phyloP scores from a whole-genome alignment of 1,140 invertebrate species.

The Calosoma granatense region DNA sequence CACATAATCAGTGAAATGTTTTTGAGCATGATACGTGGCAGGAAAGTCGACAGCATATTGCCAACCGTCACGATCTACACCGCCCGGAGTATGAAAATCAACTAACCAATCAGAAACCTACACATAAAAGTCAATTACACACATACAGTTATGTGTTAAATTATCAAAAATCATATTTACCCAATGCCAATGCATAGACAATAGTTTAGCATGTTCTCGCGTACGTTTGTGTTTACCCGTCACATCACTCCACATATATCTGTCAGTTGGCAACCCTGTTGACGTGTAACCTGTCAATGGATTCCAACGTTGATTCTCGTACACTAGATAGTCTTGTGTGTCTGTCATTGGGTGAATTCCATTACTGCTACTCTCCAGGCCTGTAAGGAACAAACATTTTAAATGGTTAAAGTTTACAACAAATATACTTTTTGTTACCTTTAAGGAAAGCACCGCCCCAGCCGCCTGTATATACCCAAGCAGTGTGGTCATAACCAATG shows the following conservation, averaged over 20 bases:
- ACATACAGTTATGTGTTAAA: neutral
- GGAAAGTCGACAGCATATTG: constrained; percentile 91
- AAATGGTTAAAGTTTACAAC: constrained; percentile 3
- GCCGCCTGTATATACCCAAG: constrained; percentile 77
- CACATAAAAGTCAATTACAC: neutral
- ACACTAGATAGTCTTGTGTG: constrained; percentile 74
- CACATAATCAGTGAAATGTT: constrained; percentile 81
- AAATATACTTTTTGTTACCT: constrained; percentile 38
- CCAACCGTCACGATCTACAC: constrained; percentile 85
- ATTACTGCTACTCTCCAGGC: constrained; percentile 50
- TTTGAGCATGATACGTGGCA: constrained; percentile 70
- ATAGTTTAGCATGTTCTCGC: constrained; percentile 72
- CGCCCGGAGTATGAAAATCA: constrained; percentile 79
- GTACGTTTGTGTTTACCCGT: constrained; percentile 70
- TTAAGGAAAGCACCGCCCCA: constrained; percentile 73
- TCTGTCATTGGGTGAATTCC: constrained; percentile 71
- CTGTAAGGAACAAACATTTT: constrained; percentile 31
- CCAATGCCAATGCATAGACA: constrained; percentile 85
- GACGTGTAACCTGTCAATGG: constrained; percentile 77
- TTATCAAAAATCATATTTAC: constrained; percentile 37
- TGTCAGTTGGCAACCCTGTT: constrained; percentile 75
- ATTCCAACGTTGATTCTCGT: constrained; percentile 93
- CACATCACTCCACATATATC: constrained; percentile 83
- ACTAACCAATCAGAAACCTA: constrained; percentile 81
- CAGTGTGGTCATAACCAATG: constrained; percentile 71